Conservation (phyloP, 2,797 vertebrate genomes). For the Cynodonichthys magdalenae region DNA sequence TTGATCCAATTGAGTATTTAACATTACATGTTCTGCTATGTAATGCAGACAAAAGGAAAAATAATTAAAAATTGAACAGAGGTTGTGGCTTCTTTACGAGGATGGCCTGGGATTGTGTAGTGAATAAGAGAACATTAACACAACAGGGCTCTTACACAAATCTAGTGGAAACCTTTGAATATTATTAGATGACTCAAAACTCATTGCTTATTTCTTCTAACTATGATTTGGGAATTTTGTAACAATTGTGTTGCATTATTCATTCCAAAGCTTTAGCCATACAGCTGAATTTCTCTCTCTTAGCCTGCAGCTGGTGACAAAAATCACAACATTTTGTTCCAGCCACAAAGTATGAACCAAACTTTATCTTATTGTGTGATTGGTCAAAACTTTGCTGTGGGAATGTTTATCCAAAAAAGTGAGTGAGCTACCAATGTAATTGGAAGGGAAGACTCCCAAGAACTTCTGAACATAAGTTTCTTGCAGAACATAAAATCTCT, state of each 20-base stretch:
- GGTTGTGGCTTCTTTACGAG: slow-evolving; percentile 40
- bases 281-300: slow-evolving; percentile 4
- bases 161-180: slow-evolving; percentile 30
- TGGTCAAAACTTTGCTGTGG: too few species aligned
- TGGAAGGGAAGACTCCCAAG: too few species aligned
- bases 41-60: slow-evolving; percentile 16
- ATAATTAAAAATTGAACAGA: slow-evolving; percentile 6
- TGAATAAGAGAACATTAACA: slow-evolving; percentile 40
- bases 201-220: not conserved
- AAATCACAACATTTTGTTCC: too few species aligned
- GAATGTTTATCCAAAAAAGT: too few species aligned
- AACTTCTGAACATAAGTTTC: too few species aligned
- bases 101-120: slow-evolving; percentile 42
- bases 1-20: slow-evolving; percentile 44
- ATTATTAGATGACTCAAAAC: slow-evolving; percentile 7
- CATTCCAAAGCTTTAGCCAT: slow-evolving; percentile 8
- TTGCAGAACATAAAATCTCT: too few species aligned
- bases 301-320: too few species aligned
- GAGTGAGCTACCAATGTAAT: too few species aligned
- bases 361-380: too few species aligned
- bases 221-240: not conserved
- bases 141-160: slow-evolving; percentile 26
- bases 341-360: too few species aligned
- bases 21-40: slow-evolving; percentile 25
- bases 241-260: not conserved